Conservation (phyloP, 2,888 invertebrate genomes). For the Pediacus dermestoides region DNA sequence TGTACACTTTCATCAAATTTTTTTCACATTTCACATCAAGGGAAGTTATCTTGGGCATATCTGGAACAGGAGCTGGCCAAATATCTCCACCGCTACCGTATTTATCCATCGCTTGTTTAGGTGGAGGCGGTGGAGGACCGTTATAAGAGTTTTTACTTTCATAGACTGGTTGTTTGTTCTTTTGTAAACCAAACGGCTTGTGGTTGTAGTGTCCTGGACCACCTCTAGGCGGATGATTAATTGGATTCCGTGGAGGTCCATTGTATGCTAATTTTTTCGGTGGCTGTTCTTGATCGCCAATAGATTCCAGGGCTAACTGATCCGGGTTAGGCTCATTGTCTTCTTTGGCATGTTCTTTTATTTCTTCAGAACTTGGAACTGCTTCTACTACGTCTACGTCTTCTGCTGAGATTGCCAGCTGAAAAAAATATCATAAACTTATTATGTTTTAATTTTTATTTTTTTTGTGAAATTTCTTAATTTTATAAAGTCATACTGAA, state of each 20-base stretch:
- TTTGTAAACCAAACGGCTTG: constrained; percentile 54
- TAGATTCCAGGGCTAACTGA: constrained; percentile 69
- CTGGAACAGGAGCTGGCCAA: constrained; percentile 81
- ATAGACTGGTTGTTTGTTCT: constrained; percentile 46
- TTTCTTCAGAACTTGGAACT: constrained; percentile 54
- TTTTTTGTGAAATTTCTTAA: neutral
- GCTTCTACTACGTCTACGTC: constrained; percentile 66
- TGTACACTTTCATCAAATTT: constrained; percentile 87
- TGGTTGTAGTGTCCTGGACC: constrained; percentile 35
- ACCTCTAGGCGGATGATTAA: constrained; percentile 30
- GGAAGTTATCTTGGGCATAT: constrained; percentile 91
- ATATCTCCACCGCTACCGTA: constrained; percentile 57
- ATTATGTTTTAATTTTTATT: neutral
- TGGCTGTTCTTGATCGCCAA: constrained; percentile 58
- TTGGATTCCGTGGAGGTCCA: constrained; percentile 41
- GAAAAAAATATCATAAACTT: constrained; percentile 24
- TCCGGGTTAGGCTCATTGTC: constrained; percentile 62
- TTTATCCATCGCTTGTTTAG: constrained; percentile 48
- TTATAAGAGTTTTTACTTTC: constrained; percentile 63
- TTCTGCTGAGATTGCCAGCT: constrained; percentile 48
- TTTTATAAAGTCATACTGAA: constrained; percentile 1
- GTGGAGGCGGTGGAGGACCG: constrained; percentile 64
- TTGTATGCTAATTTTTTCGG: constrained; percentile 52
- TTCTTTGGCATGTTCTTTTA: constrained; percentile 55
- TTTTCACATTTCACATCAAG: constrained; percentile 93